Base-by-base conservation (phyloP, 30 jellyfish, hydroid and myxozoan genomes). In the Turritopsis rubra region DNA sequence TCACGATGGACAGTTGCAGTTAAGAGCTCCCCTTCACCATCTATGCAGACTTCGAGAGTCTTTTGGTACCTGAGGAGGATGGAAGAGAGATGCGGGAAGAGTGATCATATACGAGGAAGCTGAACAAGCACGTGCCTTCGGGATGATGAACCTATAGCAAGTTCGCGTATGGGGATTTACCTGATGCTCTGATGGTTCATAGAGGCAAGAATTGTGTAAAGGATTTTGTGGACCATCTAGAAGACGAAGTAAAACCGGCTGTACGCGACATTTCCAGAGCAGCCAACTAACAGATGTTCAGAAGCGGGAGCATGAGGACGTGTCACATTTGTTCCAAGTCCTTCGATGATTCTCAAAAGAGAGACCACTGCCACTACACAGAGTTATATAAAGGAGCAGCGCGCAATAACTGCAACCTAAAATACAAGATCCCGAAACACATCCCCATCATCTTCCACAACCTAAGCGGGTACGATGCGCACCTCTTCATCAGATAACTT, bases 11-110 rank as follows among this genome's bases (percentile, higher is more conserved):
- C 16, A 82, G 41, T 16, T 85, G 25, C 52, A 68, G 17, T 41
- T 65, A 24, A 82, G 21, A 28, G 88, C 66, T n/a, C 18, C 88
- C 88, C 9, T 60, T 82, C 66, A 52, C 71, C 13, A 29, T 82
- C 52, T 66, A 82, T 71, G 88, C 88, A 8, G 88, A 66, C 76
- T 82, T 82, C 71, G 88, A 82, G 71, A 71, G 74, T 18, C 26
- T 65, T 21, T 41, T 65, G 8, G 66, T 65, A 68, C n/a, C n/a
- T n/a, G 77, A 85, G 23, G 54, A n/a, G 24, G 82, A 30, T n/a
- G 82, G 41, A 30, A 74, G 82, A 74, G 28, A 74, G 27, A 74
- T n/a, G n/a, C n/a, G n/a, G n/a, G n/a, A n/a, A n/a, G n/a, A 74
- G 71, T 16, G 82, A n/a, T 16, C 8, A 74, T 71, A 23, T 16